phyloP scores from a whole-genome alignment of 2,888 invertebrate genomes.

The Flexamia atlantica region DNA sequence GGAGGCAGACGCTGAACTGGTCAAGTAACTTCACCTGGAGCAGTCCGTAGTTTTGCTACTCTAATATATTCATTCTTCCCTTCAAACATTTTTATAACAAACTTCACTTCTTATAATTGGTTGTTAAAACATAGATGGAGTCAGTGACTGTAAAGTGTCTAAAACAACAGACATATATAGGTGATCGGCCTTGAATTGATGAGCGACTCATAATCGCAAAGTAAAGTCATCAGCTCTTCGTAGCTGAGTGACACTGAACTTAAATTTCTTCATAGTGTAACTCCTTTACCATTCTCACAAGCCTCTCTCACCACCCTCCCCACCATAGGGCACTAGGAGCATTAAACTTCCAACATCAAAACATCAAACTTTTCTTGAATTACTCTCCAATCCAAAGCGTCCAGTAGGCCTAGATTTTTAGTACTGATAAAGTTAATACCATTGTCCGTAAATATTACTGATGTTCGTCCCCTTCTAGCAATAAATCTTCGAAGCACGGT shows the following conservation, averaged over 20 bases:
- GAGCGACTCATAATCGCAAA: slow-evolving; percentile 57
- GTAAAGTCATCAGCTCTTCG: slow-evolving; percentile 61
- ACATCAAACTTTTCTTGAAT: slow-evolving; percentile 67
- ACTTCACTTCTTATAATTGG: background rate
- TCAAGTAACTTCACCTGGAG: background rate
- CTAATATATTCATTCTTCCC: slow-evolving; percentile 34
- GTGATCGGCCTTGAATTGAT: slow-evolving; percentile 64
- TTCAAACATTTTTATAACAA: slow-evolving; percentile 10
- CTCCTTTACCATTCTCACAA: slow-evolving; percentile 49
- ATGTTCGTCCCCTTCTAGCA: slow-evolving; percentile 71
- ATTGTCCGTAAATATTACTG: slow-evolving; percentile 73
- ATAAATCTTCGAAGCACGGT: slow-evolving; percentile 72
- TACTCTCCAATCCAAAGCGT: slow-evolving; percentile 73
- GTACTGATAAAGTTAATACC: slow-evolving; percentile 73
- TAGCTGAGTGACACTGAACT: slow-evolving; percentile 26
- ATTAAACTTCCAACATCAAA: slow-evolving; percentile 71
- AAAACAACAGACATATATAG: slow-evolving; percentile 32
- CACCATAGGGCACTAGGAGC: slow-evolving; percentile 74
- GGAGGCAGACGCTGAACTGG: background rate
- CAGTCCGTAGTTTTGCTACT: background rate
- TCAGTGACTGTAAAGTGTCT: background rate
- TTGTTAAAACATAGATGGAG: slow-evolving; percentile 51
- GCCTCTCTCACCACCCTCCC: slow-evolving; percentile 71
- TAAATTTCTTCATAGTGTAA: slow-evolving; percentile 49
- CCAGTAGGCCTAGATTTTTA: slow-evolving; percentile 74